These are phyloP conservation scores for Venturia canescens DNA, from an alignment of 1,140 invertebrate species.

Conservation along the genomic window DNA sequence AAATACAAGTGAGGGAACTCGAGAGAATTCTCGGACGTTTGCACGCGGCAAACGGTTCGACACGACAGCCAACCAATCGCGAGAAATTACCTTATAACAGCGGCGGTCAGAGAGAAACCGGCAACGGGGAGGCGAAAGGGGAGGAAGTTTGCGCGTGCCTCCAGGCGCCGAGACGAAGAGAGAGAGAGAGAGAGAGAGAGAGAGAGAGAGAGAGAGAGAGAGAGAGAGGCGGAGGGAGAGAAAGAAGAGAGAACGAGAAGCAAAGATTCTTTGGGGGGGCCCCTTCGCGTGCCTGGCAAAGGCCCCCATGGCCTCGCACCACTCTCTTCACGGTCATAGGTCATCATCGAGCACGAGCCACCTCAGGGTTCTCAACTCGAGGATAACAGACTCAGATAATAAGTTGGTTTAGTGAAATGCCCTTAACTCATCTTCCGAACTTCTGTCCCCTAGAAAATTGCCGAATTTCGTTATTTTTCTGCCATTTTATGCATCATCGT, in stretches of 20 bases:
- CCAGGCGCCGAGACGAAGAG: slow-evolving; percentile 25
- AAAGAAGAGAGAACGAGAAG: slow-evolving; percentile 30
- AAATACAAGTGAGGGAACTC: slow-evolving; percentile 22
- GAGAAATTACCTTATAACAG: slow-evolving; percentile 49
- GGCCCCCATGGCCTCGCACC: slow-evolving; percentile 64
- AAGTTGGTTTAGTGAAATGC: slow-evolving; percentile 17
- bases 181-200: slow-evolving; percentile 18
- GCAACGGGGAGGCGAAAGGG: not conserved
- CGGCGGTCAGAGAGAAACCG: not conserved
- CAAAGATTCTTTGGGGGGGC: slow-evolving; percentile 58
- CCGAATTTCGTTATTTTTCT: not conserved
- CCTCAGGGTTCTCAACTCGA: slow-evolving; percentile 56
- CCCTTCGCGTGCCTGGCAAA: slow-evolving; percentile 70
- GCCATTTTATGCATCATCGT: not conserved
- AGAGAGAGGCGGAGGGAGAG: slow-evolving; percentile 20
- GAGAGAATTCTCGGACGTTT: slow-evolving; percentile 31
- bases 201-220: slow-evolving; percentile 24
- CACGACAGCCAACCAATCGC: slow-evolving; percentile 54
- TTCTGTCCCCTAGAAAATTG: not conserved
- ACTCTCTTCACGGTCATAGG: slow-evolving; percentile 74
- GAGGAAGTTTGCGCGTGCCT: slow-evolving; percentile 49
- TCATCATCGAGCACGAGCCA: slow-evolving; percentile 75
- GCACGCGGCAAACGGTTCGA: slow-evolving; percentile 43
- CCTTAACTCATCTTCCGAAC: not conserved
- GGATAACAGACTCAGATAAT: not conserved